Evolutionary conservation across 2,888 invertebrate species (phyloP), one percentile per base, ranked within the genome.

Genomic region (Calephelis perditalis): DNA sequence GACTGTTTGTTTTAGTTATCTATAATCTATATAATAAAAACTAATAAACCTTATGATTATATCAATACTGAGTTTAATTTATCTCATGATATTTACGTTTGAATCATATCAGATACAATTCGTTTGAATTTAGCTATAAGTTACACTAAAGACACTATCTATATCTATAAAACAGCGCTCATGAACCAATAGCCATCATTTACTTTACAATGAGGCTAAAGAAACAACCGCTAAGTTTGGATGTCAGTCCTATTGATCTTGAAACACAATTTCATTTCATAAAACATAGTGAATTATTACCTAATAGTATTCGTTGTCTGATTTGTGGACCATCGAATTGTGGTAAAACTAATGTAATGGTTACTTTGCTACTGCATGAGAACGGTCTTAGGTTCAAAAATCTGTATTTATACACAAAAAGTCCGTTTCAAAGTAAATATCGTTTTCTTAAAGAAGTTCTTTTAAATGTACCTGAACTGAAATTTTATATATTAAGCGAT

Each of bases 261-360:
- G 56, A 46, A 60, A 45, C 49, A 36, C n/a, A 37, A 35, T 3
- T 35, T 46, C 40, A 35, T 57, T 9, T 46, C 62, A n/a, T 60
- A 46, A 26, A 26, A 62, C 68, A 69, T 47, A 64, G 68, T 46
- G 26, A 26, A 43, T 56, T 66, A 1, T 52, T 66, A 52, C 64
- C 66, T 11, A 62, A 62, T 55, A 61, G 63, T 8, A 63, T 64
- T 40, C 63, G 66, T 8, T 66, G 60, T 44, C 9, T 44, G 11
- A 44, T 66, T 56, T 67, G 66, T 9, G 68, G 68, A 12, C 65
- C 68, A 3, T 68, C 66, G 5, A 66, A 65, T 35, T 66, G 66
- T 62, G 68, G 66, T 5, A 68, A 66, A 64, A 68, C 67, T 11
- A 68, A 66, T 55, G 62, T 66, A 35, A 58, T 66, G 62, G 8